phyloP scores from a whole-genome alignment of 2,113 vertebrate genomes.

The Apistogramma diplotaenia region DNA sequence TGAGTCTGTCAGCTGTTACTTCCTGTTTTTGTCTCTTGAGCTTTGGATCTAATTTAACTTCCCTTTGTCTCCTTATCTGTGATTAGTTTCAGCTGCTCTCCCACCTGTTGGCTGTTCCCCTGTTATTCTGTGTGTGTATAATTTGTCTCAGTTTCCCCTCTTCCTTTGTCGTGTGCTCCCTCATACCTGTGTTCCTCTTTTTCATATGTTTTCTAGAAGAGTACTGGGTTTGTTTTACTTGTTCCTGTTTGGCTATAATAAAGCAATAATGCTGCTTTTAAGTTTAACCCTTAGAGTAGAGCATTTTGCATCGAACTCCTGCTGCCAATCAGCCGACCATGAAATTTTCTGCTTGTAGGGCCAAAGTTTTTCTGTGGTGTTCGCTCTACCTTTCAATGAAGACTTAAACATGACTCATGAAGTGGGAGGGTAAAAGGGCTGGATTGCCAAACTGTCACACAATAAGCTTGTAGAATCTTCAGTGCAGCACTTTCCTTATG shows the following conservation, averaged over 20 bases:
- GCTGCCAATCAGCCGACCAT: too few species aligned
- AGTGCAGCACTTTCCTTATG: neutral
- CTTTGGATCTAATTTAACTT: neutral
- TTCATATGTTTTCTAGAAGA: too few species aligned
- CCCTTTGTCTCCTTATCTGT: neutral
- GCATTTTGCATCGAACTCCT: too few species aligned
- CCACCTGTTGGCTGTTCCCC: neutral
- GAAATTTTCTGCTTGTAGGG: too few species aligned
- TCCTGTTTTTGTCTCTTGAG: neutral
- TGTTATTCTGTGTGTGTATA: neutral
- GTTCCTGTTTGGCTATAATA: too few species aligned
- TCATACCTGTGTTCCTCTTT: neutral
- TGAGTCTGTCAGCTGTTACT: too few species aligned
- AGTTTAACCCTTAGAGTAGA: too few species aligned
- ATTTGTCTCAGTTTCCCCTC: neutral
- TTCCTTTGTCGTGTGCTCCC: neutral
- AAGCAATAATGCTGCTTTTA: too few species aligned
- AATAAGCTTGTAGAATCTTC: neutral
- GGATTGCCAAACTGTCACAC: neutral
- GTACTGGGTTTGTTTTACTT: too few species aligned
- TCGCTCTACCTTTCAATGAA: too few species aligned
- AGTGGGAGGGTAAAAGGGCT: neutral
- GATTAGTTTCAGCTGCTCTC: neutral
- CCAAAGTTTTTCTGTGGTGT: too few species aligned
- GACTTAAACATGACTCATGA: neutral